Conservation (phyloP, 1,140 invertebrate genomes). For the Camponotus floridanus region DNA sequence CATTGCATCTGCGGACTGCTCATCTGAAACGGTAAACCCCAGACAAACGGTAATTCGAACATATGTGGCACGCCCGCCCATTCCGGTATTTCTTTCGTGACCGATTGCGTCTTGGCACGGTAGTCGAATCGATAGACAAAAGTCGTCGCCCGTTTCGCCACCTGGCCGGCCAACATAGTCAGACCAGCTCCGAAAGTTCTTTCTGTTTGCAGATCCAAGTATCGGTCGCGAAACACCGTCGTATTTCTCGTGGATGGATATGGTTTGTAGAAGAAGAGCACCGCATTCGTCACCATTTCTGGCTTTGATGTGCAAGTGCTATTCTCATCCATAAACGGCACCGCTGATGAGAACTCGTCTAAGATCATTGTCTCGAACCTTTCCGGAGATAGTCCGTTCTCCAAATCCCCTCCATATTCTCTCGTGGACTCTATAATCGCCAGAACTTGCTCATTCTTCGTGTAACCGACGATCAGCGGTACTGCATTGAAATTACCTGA, state of each 20-base stretch:
- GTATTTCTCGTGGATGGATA: constrained; percentile 88
- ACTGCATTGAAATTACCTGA: constrained; percentile 87
- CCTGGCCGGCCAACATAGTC: constrained; percentile 88
- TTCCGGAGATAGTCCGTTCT: constrained; percentile 85
- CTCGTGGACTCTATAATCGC: constrained; percentile 85
- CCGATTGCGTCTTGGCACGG: constrained; percentile 89
- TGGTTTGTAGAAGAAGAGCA: constrained; percentile 91
- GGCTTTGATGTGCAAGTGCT: constrained; percentile 89
- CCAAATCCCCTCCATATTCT: constrained; percentile 86
- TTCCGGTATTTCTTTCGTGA: constrained; percentile 88
- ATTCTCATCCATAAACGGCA: constrained; percentile 86
- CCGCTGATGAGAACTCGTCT: constrained; percentile 85
- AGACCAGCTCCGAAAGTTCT: constrained; percentile 91
- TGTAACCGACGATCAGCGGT: constrained; percentile 91
- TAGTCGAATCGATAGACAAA: constrained; percentile 92
- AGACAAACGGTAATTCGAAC: constrained; percentile 92
- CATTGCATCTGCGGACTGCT: constrained; percentile 86
- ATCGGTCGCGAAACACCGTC: constrained; percentile 87
- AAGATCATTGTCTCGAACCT: constrained; percentile 88
- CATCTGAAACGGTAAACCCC: constrained; percentile 90
- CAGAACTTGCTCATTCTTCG: constrained; percentile 92
- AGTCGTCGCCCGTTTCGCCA: constrained; percentile 87
- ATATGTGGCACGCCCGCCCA: constrained; percentile 93
- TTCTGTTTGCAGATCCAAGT: constrained; percentile 90
- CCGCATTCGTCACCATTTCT: constrained; percentile 90